A percentile compares a stretch with the other conserved stretches of the same genome.
Conservation (phyloP, 2,888 invertebrate species). For the Leptarthrus brevirostris region DNA sequence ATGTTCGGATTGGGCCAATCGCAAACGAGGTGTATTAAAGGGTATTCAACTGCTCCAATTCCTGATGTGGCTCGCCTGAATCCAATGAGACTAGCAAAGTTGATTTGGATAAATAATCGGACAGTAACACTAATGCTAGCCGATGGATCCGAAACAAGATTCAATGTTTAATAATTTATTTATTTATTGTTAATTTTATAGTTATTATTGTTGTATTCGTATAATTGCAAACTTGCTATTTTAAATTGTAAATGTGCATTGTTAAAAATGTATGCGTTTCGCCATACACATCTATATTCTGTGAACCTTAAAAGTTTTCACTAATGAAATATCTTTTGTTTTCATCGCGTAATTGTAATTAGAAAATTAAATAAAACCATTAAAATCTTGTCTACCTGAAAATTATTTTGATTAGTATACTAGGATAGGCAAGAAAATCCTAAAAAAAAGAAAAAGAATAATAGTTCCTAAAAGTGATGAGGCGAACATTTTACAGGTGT, state of each 20-base stretch:
- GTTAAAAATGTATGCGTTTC: too few species aligned
- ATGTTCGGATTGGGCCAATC: conserved; percentile 98
- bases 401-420: too few species aligned
- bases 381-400: too few species aligned
- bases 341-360: too few species aligned
- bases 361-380: too few species aligned
- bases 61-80: conserved; percentile 88
- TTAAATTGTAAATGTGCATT: conserved; percentile 31
- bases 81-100: conserved; percentile 88
- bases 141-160: conserved; percentile 92
- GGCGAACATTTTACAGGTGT: too few species aligned
- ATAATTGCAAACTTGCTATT: conserved; percentile 5
- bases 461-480: too few species aligned
- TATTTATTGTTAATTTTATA: conserved; percentile 29
- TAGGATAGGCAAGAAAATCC: too few species aligned
- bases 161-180: conserved; percentile 73
- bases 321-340: too few species aligned
- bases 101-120: conserved; percentile 95
- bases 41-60: conserved; percentile 92
- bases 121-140: conserved; percentile 94
- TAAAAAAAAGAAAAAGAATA: too few species aligned
- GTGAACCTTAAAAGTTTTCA: too few species aligned
- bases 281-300: too few species aligned
- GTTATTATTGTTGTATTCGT: conserved; percentile 13
- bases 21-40: conserved; percentile 95